Percentiles rank a stretch among this genome's conserved stretches.
These are phyloP conservation scores for Leptogaster cylindrica DNA, from an alignment of 2,888 invertebrate genomes.

Conservation along the genomic window DNA sequence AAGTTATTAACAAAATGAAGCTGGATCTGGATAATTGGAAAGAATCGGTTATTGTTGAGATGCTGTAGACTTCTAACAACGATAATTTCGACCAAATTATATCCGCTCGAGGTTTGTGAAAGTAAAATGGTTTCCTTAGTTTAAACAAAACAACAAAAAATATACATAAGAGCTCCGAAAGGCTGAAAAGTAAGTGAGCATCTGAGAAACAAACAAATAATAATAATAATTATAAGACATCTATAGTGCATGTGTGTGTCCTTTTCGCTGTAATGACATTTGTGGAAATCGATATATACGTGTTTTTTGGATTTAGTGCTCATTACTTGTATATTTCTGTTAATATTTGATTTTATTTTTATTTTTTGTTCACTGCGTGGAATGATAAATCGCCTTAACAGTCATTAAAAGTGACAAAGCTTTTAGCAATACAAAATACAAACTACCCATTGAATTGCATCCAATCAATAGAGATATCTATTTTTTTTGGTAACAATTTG, in stretches of 20 bases:
- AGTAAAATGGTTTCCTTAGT: conserved; percentile 11
- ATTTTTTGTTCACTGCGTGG: not conserved
- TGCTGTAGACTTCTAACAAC: conserved; percentile 42
- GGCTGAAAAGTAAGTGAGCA: not conserved
- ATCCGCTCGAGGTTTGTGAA: conserved; percentile 45
- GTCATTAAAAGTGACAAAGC: too few species aligned
- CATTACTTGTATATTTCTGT: conserved; percentile 13
- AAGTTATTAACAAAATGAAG: conserved; percentile 10
- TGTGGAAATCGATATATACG: not conserved
- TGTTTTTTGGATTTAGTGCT: not conserved
- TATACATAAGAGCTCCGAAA: not conserved
- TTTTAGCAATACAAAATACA: too few species aligned
- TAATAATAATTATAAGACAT: not conserved
- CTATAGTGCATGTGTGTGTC: conserved; percentile 16
- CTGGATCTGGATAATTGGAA: conserved; percentile 42
- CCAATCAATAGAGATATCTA: too few species aligned
- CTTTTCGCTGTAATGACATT: not conserved
- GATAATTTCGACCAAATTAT: conserved; percentile 29
- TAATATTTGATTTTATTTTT: not conserved
- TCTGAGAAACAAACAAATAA: not conserved
- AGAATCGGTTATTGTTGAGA: conserved; percentile 46
- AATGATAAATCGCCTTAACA: too few species aligned
- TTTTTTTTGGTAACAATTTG: too few species aligned
- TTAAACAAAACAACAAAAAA: not conserved
- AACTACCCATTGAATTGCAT: too few species aligned